Evolutionary conservation across 2,888 invertebrate species (phyloP), one percentile per base, ranked within the genome.

Genomic region (Philopedon plagiatum): DNA sequence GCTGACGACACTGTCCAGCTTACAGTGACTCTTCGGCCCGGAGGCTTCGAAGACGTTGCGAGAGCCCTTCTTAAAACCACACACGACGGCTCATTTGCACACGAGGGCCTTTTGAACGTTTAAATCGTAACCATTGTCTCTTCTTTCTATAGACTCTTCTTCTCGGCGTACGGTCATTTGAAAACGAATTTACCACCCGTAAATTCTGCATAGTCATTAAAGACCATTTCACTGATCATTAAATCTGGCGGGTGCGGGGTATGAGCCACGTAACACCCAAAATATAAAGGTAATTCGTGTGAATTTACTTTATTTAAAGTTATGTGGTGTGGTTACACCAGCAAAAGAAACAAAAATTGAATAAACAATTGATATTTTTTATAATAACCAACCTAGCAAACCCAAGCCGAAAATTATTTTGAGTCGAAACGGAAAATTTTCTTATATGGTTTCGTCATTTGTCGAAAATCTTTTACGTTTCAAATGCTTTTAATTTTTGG

Each of bases 31-130:
- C 29, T 58, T 61, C 44, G 58, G 44, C 66, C 65, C 34, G 21
- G 15, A 21, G 64, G 51, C 64, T 34, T 51, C 41, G 32, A 69
- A 34, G 61, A 67, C 67, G 60, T 58, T 49, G 51, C 51, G 44
- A 56, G 58, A 60, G 61, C 71, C 66, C 71, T 61, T 61, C 65
- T 58, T 71, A 34, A 62, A 66, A 66, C 71, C 71, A 71, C 71
- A 71, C 71, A 71, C 71, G 71, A 39, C 13, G 60, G 70, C 63
- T 70, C 70, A 70, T 70, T 70, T 70, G 70, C 70, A 70, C 70
- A 70, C 57, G 70, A 70, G 63, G 56, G 39, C 21, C 66, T 66
- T 66, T 65, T 46, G 57, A 44, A 11, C 66, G 37, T 46, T 49
- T 37, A 57, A 57, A 21, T 57, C 57, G 39, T 37, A 37, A 41